Percentiles rank a stretch among this genome's conserved stretches.
Evolutionary conservation across 2,888 invertebrate genomes (phyloP).

Genomic region (Steinernema hermaphroditum): DNA sequence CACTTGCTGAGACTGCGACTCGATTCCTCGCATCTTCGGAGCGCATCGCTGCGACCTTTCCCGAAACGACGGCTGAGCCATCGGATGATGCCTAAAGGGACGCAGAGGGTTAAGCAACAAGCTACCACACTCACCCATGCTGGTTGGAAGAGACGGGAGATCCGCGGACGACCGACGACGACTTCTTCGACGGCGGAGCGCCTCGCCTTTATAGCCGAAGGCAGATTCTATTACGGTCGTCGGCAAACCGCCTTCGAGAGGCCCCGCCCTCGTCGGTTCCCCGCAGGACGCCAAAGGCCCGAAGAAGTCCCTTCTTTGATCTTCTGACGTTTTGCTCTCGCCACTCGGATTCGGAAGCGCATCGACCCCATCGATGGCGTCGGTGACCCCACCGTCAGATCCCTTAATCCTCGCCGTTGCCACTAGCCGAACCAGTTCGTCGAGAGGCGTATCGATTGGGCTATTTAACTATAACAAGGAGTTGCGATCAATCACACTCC

Average conservation of each 20-base stretch:
- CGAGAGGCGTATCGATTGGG: no score
- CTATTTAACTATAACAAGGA: no score
- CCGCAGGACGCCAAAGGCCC: not conserved
- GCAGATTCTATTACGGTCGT: constrained; percentile 18
- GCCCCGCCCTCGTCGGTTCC: not conserved
- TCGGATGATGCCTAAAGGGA: not conserved
- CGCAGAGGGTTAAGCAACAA: not conserved
- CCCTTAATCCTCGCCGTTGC: no score
- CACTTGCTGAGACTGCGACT: constrained; percentile 28
- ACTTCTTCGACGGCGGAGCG: constrained; percentile 16
- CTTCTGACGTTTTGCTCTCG: constrained; percentile 9
- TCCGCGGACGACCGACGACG: constrained; percentile 16
- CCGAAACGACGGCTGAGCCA: constrained; percentile 23
- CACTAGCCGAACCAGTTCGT: no score
- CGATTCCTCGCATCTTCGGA: constrained; percentile 8
- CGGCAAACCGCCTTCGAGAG: constrained; percentile 17
- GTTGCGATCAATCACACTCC: constrained; percentile 3
- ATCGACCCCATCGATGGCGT: no score
- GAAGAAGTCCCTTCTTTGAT: constrained; percentile 17
- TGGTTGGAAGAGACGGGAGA: not conserved
- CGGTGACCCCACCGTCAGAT: no score
- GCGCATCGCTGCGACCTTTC: constrained; percentile 2
- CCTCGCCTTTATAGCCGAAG: constrained; percentile 22
- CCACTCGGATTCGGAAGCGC: no score
- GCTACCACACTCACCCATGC: constrained; percentile 3